Percentiles rank a stretch among this genome's conserved stretches.
These are phyloP conservation scores for Lasioglossum figueresi DNA, from an alignment of 2,888 invertebrate species.

Conservation along the genomic window DNA sequence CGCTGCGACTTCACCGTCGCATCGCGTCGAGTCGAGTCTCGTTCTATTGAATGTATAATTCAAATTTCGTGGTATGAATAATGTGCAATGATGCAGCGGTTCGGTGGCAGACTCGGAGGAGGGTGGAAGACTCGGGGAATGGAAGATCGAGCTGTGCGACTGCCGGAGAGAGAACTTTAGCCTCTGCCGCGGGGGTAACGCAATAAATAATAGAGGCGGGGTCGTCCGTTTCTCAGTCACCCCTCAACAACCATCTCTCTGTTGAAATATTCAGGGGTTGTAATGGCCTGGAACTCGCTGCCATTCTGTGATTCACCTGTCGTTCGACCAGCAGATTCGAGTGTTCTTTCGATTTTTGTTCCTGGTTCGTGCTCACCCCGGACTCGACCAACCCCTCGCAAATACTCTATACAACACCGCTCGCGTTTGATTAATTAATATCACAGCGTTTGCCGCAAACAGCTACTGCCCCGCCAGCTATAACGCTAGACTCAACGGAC, in stretches of 20 bases:
- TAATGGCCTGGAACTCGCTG: slow-evolving; percentile 74
- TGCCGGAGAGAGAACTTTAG: slow-evolving; percentile 53
- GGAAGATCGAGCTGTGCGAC: slow-evolving; percentile 31
- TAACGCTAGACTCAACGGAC: too few species aligned
- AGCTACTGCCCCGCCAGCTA: neutral
- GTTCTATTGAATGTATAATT: slow-evolving; percentile 79
- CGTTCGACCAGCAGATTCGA: slow-evolving; percentile 59
- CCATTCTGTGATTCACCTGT: slow-evolving; percentile 69
- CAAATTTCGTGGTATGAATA: slow-evolving; percentile 80
- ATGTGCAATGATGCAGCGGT: slow-evolving; percentile 76
- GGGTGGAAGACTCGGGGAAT: slow-evolving; percentile 32
- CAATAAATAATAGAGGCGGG: slow-evolving; percentile 79
- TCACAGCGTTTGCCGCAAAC: neutral
- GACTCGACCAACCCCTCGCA: neutral
- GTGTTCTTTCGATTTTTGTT: slow-evolving; percentile 52
- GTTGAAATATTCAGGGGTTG: slow-evolving; percentile 76
- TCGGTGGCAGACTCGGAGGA: slow-evolving; percentile 28
- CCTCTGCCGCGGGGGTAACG: slow-evolving; percentile 72
- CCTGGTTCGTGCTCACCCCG: neutral
- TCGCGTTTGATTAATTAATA: slow-evolving; percentile 4
- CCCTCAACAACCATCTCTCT: slow-evolving; percentile 61
- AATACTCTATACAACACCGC: neutral
- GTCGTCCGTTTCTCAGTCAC: slow-evolving; percentile 72
- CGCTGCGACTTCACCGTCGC: slow-evolving; percentile 66
- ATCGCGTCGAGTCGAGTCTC: slow-evolving; percentile 64